Base-by-base conservation (phyloP, 2,888 invertebrate species). In the Rambutsinella grinnellia region DNA sequence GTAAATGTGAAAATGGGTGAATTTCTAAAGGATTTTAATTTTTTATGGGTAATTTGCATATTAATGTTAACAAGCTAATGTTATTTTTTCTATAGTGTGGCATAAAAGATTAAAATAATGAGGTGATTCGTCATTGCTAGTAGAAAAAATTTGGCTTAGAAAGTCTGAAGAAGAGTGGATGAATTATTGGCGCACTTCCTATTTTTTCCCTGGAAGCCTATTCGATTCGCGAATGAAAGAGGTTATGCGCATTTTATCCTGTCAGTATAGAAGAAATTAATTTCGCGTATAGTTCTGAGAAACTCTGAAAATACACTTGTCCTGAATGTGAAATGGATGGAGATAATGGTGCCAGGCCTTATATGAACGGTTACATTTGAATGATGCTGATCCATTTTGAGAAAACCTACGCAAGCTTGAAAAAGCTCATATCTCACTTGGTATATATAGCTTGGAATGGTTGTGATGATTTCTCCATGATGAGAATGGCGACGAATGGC, bases 391-490 rank as follows among this genome's bases (percentile, higher is more conserved):
- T 36, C 36, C 36, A 36, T 36, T 36, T 36, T 36, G 36, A 36
- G 36, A 5, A 36, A 36, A 13, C 36, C 36, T 36, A 36, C 36
- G 36, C 36, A 36, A 36, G 36, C 6, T n/a, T 13, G 36, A 36
- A 36, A 36, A 36, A 13, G 5, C 13, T 36, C 36, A n/a, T n/a
- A n/a, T n/a, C n/a, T n/a, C n/a, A n/a, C n/a, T n/a, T n/a, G n/a
- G n/a, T n/a, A n/a, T n/a, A n/a, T n/a, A n/a, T n/a, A 36, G 36
- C 36, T 36, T 36, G 36, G 36, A 36, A 36, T 13, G 36, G 13
- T 8, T 36, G 36, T 36, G 36, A 36, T 47, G 47, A 57, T 67
- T 66, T 67, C 67, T 67, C 67, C 67, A 67, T 67, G 67, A 67
- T 46, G 36, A 44, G 17, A 44, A 67, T 26, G 54, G 23, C 54